Evolutionary conservation across 2,888 invertebrate genomes (phyloP).

Genomic region (Apotomis betuletana): DNA sequence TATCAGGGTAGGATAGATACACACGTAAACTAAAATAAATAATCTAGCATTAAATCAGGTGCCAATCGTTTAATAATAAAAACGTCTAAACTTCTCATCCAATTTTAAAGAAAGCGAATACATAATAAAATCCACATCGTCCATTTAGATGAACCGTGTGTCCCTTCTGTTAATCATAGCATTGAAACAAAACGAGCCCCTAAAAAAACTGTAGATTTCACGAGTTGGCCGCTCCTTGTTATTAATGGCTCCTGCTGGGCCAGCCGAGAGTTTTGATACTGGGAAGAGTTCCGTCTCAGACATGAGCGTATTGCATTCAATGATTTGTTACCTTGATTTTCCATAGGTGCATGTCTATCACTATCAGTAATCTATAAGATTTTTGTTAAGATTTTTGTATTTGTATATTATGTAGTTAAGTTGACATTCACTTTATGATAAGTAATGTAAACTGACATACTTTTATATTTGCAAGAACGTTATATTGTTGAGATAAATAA

Average conservation of each 20-base stretch:
- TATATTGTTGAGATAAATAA: too few relatives aligned
- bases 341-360: too few relatives aligned
- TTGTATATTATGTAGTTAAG: too few relatives aligned
- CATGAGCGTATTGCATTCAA: background rate
- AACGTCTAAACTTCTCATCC: background rate
- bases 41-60: too few relatives aligned
- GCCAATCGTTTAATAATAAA: too few relatives aligned
- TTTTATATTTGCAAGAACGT: too few relatives aligned
- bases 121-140: background rate
- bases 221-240: conserved; percentile 35
- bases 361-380: too few relatives aligned
- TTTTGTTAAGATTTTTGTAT: too few relatives aligned
- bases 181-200: conserved; percentile 32
- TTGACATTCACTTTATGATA: too few relatives aligned
- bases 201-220: conserved; percentile 39
- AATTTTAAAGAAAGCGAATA: background rate
- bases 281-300: conserved; percentile 1
- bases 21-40: too few relatives aligned
- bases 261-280: background rate
- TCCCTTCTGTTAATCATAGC: conserved; percentile 35
- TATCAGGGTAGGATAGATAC: too few relatives aligned
- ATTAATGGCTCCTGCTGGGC: conserved; percentile 33
- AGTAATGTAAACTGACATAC: too few relatives aligned
- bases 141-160: background rate
- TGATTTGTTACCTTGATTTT: background rate